phyloP scores from a whole-genome alignment of 1,140 invertebrate species.

The Drosophila sucinea region DNA sequence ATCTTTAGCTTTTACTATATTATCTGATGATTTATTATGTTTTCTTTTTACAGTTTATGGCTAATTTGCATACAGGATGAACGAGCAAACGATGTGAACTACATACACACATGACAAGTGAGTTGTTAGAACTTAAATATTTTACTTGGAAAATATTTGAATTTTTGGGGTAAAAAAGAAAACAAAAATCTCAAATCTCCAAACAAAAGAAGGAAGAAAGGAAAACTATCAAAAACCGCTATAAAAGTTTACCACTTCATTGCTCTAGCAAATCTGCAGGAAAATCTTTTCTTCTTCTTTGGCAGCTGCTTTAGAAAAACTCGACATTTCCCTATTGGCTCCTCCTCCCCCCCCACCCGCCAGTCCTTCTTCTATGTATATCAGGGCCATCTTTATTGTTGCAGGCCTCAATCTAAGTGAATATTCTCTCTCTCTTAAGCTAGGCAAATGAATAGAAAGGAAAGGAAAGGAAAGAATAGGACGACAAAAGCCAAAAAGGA shows the following conservation, averaged over 20 bases:
- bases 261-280: slow-evolving; percentile 42
- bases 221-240: slow-evolving; percentile 30
- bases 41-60: slow-evolving; percentile 7
- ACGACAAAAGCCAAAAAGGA: slow-evolving; percentile 17
- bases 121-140: slow-evolving; percentile 28
- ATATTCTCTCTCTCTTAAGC: slow-evolving; percentile 42
- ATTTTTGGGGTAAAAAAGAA: neutral
- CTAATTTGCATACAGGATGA: neutral
- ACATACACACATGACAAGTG: neutral
- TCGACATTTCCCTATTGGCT: neutral
- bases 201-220: neutral
- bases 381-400: slow-evolving; percentile 69
- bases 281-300: neutral
- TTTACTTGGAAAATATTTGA: slow-evolving; percentile 17
- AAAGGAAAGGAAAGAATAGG: slow-evolving; percentile 1
- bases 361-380: slow-evolving; percentile 18
- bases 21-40: slow-evolving; percentile 7
- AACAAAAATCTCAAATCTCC: neutral
- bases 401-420: slow-evolving; percentile 44
- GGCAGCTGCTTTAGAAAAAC: neutral
- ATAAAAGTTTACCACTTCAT: slow-evolving; percentile 73
- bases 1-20: neutral
- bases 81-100: neutral
- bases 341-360: neutral
- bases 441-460: slow-evolving; percentile 45